phyloP scores from a whole-genome alignment of 2,797 vertebrate species.

The Pagetopsis macropterus region DNA sequence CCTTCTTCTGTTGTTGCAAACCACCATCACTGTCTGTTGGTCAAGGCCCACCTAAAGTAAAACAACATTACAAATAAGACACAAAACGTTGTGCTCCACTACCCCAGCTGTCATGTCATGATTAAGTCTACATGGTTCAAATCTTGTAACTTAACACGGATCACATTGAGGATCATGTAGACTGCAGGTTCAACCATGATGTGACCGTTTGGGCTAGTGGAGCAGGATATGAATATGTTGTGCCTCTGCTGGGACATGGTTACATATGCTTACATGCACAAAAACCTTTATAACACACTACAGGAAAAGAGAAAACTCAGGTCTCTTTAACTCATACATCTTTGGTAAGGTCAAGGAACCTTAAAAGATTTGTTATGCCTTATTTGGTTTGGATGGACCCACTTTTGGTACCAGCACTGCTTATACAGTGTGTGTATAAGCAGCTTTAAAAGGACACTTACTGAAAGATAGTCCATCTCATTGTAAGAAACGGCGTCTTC shows the following conservation, averaged over 20 bases:
- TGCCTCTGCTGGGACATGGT: no score
- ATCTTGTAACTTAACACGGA: neutral
- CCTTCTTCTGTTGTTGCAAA: constrained; percentile 95
- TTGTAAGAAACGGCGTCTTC: constrained; percentile 96
- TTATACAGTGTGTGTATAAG: no score
- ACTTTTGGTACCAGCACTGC: no score
- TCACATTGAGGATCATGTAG: neutral
- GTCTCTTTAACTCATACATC: neutral
- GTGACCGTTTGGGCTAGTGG: neutral
- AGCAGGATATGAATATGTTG: neutral
- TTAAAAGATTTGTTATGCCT: no score
- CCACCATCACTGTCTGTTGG: constrained; percentile 92
- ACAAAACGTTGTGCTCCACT: neutral
- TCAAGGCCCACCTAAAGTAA: constrained; percentile 89
- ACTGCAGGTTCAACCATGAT: neutral
- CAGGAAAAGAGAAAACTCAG: no score
- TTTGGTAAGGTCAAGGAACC: neutral
- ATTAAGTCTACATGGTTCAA: neutral
- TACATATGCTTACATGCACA: no score
- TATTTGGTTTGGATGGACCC: no score
- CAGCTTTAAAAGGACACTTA: constrained; percentile 77
- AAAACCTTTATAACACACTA: no score
- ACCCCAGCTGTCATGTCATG: neutral
- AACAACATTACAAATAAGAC: constrained; percentile 6
- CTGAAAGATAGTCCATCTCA: constrained; percentile 96